A percentile compares a stretch with the other conserved stretches of the same genome.
These are phyloP conservation scores for Acanthurus tractus DNA, from an alignment of 2,797 vertebrate species.

Conservation along the genomic window DNA sequence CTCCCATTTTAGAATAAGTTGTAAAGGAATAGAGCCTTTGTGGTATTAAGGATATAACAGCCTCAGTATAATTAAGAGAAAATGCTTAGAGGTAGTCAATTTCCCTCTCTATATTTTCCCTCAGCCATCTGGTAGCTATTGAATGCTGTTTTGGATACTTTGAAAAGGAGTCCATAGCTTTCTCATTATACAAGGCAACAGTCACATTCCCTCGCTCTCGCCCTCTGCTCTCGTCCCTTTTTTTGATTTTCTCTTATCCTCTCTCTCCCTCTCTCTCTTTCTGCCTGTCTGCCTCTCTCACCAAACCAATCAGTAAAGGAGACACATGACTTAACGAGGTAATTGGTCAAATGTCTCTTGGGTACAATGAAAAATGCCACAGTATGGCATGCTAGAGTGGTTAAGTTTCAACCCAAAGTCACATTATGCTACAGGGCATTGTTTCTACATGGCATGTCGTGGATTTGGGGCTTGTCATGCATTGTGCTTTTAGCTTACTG, in stretches of 20 bases:
- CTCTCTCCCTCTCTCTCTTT: slow-evolving; percentile 20
- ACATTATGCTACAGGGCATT: slow-evolving; percentile 48
- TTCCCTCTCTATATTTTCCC: slow-evolving; percentile 56
- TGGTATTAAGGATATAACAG: slow-evolving; percentile 57
- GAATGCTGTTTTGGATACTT: slow-evolving; percentile 72
- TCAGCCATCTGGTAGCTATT: slow-evolving; percentile 79
- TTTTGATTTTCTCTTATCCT: slow-evolving; percentile 43
- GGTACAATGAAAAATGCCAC: slow-evolving; percentile 73
- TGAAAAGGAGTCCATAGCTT: slow-evolving; percentile 66
- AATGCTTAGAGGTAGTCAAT: slow-evolving; percentile 75
- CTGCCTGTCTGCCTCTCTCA: slow-evolving; percentile 44
- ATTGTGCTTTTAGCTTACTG: slow-evolving; percentile 10
- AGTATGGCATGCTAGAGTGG: slow-evolving; percentile 63
- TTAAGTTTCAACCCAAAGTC: slow-evolving; percentile 58
- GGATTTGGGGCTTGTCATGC: slow-evolving; percentile 51
- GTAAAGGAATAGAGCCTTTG: slow-evolving; percentile 42
- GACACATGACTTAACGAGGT: slow-evolving; percentile 79
- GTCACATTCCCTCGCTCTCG: slow-evolving; percentile 44
- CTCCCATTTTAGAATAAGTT: slow-evolving; percentile 39
- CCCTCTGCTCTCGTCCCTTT: slow-evolving; percentile 21
- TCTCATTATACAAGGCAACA: slow-evolving; percentile 66
- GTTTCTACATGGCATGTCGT: slow-evolving; percentile 35
- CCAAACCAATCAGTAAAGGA: slow-evolving; percentile 75
- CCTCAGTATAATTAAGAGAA: slow-evolving; percentile 67
- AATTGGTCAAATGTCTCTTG: slow-evolving; percentile 79